Conservation (phyloP, 1,140 invertebrate species). For the Drosophila prosaltans region DNA sequence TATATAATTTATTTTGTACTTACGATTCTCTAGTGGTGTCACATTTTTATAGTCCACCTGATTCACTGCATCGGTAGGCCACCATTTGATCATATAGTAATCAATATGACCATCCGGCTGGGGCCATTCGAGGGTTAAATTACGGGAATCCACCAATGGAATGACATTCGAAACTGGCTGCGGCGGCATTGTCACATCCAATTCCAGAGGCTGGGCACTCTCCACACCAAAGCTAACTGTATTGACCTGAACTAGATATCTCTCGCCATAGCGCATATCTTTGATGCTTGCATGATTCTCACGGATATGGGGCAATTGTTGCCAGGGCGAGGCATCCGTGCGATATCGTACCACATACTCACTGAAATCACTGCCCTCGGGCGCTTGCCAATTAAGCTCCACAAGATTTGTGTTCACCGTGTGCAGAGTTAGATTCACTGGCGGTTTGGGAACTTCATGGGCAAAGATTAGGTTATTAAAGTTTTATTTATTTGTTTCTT, state of each 20-base stretch:
- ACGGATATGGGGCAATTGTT: slow-evolving; percentile 86
- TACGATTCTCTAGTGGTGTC: slow-evolving; percentile 75
- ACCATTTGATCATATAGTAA: slow-evolving; percentile 91
- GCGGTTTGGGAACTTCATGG: slow-evolving; percentile 90
- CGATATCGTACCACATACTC: slow-evolving; percentile 92
- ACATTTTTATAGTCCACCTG: slow-evolving; percentile 84
- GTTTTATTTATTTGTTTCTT: not conserved
- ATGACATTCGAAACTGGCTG: slow-evolving; percentile 92
- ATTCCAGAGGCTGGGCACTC: slow-evolving; percentile 89
- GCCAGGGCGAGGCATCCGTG: slow-evolving; percentile 89
- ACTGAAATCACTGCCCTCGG: slow-evolving; percentile 89
- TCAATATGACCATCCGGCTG: slow-evolving; percentile 93
- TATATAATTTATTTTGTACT: slow-evolving; percentile 13
- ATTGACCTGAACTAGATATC: slow-evolving; percentile 93
- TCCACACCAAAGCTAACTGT: slow-evolving; percentile 93
- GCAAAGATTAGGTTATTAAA: not conserved
- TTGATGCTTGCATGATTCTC: slow-evolving; percentile 89
- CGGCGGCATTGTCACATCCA: slow-evolving; percentile 93
- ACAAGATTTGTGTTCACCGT: slow-evolving; percentile 92
- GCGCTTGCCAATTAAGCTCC: slow-evolving; percentile 90
- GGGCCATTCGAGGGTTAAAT: slow-evolving; percentile 94
- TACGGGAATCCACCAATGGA: slow-evolving; percentile 92
- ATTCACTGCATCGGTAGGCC: slow-evolving; percentile 84
- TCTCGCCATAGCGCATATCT: slow-evolving; percentile 94
- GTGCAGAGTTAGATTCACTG: slow-evolving; percentile 90